These are phyloP conservation scores for Eutolmus rufibarbis DNA, from an alignment of 2,888 invertebrate species.

Conservation along the genomic window DNA sequence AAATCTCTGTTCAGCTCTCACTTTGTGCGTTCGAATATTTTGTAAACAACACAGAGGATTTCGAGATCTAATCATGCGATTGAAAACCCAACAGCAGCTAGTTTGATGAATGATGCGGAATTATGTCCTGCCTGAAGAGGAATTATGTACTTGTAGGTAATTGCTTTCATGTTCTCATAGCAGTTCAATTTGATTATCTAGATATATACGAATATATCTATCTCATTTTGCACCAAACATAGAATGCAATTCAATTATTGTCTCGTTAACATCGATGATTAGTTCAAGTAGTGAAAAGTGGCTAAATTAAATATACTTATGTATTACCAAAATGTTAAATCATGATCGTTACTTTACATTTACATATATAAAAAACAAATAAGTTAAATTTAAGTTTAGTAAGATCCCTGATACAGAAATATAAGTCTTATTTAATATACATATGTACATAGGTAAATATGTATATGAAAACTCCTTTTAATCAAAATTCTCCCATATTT, in stretches of 20 bases:
- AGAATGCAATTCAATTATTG: neutral
- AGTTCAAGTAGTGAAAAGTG: neutral
- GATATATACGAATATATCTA: no score
- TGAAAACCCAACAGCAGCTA: neutral
- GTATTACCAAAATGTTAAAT: neutral
- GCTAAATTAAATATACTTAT: neutral
- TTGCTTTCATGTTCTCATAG: neutral
- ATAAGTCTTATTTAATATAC: no score
- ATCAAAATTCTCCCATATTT: no score
- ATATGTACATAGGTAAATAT: no score
- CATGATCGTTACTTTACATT: no score
- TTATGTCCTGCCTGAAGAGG: neutral
- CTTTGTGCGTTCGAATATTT: neutral
- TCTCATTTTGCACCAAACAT: neutral
- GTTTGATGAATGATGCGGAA: neutral
- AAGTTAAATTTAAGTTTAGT: no score
- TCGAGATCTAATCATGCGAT: neutral
- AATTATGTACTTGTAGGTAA: neutral
- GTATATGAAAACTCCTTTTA: no score
- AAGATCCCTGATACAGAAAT: no score
- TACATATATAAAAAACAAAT: no score
- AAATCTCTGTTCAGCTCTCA: neutral
- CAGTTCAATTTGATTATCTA: neutral
- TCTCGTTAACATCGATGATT: neutral
- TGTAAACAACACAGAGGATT: neutral